phyloP scores from a whole-genome alignment of 2,888 invertebrate species.

The Agrotis ipsilon region DNA sequence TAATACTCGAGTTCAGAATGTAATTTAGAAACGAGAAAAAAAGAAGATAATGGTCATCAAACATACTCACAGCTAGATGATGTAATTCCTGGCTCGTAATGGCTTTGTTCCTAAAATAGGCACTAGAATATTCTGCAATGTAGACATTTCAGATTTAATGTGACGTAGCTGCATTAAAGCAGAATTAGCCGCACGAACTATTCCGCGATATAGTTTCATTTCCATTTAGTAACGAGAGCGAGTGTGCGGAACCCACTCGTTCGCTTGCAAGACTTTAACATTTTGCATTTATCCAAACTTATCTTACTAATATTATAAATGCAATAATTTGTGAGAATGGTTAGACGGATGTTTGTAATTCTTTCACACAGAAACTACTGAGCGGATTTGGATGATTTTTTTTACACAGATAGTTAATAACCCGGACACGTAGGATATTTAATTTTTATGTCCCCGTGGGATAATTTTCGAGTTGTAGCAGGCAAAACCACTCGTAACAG shows the following conservation, averaged over 20 bases:
- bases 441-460: too few relatives aligned
- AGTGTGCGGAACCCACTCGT: neutral
- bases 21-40: neutral
- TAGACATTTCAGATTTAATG: slow-evolving; percentile 18
- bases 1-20: neutral
- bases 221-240: slow-evolving; percentile 33
- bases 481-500: too few relatives aligned
- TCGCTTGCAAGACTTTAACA: neutral
- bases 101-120: neutral
- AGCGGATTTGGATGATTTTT: too few relatives aligned
- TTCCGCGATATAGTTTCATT: slow-evolving; percentile 37
- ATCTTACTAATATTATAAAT: too few relatives aligned
- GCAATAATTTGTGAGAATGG: too few relatives aligned
- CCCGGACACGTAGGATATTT: too few relatives aligned
- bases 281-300: neutral
- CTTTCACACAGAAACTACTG: too few relatives aligned
- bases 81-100: neutral
- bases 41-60: neutral
- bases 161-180: slow-evolving; percentile 6
- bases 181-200: slow-evolving; percentile 28
- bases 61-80: too few relatives aligned
- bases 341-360: too few relatives aligned
- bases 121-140: slow-evolving; percentile 4
- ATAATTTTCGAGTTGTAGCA: too few relatives aligned
- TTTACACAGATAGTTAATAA: too few relatives aligned